Evolutionary conservation across 1,140 invertebrate species (phyloP), one percentile per base, ranked within the genome.

Genomic region (Pararge aegeria): DNA sequence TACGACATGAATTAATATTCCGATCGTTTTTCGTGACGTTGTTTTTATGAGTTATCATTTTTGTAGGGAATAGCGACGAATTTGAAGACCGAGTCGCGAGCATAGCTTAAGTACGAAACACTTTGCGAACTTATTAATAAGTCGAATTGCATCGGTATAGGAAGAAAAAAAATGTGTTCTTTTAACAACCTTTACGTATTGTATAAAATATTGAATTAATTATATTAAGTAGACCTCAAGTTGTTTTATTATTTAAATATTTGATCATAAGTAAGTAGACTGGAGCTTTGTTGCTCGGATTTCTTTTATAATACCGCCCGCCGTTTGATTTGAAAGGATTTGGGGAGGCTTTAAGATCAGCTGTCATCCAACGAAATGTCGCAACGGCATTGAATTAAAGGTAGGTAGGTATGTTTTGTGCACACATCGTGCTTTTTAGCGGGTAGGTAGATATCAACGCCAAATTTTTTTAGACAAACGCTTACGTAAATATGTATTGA

Each of bases 1-100:
- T 87, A 89, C 87, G 87, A 87, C 82, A 80, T 78, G 80, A 89
- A 89, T 89, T 89, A 87, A 89, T 89, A 89, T 89, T 87, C 87
- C 69, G 83, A 86, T 83, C 87, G 87, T 87, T 87, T 84, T 89
- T 78, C 70, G 87, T 89, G 83, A 89, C 87, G 82, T 87, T 79
- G 75, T 84, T 88, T 88, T 88, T 88, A 89, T 88, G 83, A 89
- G 57, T 88, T 89, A 82, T 87, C 82, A 89, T 87, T 84, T 87
- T 78, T 85, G 84, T 86, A 77, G 80, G 79, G 76, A 69, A 71
- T 1, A 5, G 62, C 65, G 78, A 70, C 75, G 66, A 1, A 67
- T n/a, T n/a, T n/a, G n/a, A 66, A 72, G 73, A 66, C 64, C 51
- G 58, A 71, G 75, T 66, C 76, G 72, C 73, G 68, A 62, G 73